Evolutionary conservation across 2,888 invertebrate species (phyloP).

Genomic region (Lasioglossum pauxillum): DNA sequence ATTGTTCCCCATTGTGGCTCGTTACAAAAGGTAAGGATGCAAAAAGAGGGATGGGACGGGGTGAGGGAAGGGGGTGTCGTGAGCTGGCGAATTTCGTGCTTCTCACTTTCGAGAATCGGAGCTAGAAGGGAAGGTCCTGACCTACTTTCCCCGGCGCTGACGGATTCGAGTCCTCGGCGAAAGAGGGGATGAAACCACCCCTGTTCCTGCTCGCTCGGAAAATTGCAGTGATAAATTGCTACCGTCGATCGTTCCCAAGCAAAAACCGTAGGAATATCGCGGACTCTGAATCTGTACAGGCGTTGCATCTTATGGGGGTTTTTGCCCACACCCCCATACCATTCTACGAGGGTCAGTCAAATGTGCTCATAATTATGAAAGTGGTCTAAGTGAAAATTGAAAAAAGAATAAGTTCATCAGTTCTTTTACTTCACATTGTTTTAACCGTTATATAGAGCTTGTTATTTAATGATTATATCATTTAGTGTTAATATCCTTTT

Average conservation of each 20-base stretch:
- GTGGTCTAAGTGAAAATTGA: no score
- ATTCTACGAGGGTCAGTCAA: neutral
- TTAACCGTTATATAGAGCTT: no score
- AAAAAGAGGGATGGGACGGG: neutral
- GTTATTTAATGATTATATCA: no score
- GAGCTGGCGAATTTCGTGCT: constrained; percentile 43
- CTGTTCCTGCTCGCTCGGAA: neutral
- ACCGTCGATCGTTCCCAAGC: constrained; percentile 3
- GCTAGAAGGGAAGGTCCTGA: constrained; percentile 38
- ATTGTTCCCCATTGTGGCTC: constrained; percentile 61
- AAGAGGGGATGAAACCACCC: constrained; percentile 19
- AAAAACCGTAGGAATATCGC: constrained; percentile 12
- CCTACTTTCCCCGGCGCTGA: constrained; percentile 38
- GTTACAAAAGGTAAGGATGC: constrained; percentile 47
- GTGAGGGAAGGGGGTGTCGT: constrained; percentile 25
- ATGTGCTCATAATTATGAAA: no score
- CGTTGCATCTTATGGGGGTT: neutral
- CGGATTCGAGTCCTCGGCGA: constrained; percentile 2
- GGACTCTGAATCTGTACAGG: neutral
- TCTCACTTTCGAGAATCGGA: constrained; percentile 38
- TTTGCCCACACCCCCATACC: neutral
- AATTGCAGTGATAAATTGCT: constrained; percentile 10
- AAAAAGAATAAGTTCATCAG: no score
- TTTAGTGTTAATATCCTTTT: no score
- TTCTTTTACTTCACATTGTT: no score